These are phyloP conservation scores for Dyspetes luteomarginatus DNA, from an alignment of 2,888 invertebrate species.

Conservation along the genomic window DNA sequence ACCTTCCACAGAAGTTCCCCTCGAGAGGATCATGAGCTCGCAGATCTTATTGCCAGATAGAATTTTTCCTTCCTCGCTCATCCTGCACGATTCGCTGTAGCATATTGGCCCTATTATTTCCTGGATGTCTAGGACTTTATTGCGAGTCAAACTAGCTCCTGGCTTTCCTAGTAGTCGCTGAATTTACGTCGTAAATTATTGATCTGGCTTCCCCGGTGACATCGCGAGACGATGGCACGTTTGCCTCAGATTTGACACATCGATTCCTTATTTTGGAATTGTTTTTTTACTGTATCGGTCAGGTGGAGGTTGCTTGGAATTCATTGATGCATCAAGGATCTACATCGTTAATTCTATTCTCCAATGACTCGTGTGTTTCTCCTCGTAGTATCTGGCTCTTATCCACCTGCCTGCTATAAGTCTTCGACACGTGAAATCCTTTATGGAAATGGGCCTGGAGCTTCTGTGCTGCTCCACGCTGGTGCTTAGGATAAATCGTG, in stretches of 20 bases:
- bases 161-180: not conserved
- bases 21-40: conserved; percentile 42
- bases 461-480: not conserved
- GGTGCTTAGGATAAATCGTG: conserved; percentile 23
- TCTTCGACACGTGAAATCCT: conserved; percentile 19
- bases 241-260: too few relatives aligned
- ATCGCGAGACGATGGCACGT: too few relatives aligned
- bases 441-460: conserved; percentile 4
- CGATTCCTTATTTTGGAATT: too few relatives aligned
- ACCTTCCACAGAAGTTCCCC: conserved; percentile 56
- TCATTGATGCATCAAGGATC: not conserved
- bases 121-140: conserved; percentile 5
- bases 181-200: conserved; percentile 17
- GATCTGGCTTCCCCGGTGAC: too few relatives aligned
- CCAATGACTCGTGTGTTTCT: conserved; percentile 7
- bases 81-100: conserved; percentile 18
- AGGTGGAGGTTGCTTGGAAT: not conserved
- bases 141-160: not conserved
- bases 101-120: conserved; percentile 20
- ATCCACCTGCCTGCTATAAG: conserved; percentile 34
- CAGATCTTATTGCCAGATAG: conserved; percentile 68
- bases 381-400: conserved; percentile 2
- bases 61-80: conserved; percentile 26
- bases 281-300: too few relatives aligned
- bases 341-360: conserved; percentile 10